Evolutionary conservation across 2,888 invertebrate genomes (phyloP).

Genomic region (Dichetophora obliterata): DNA sequence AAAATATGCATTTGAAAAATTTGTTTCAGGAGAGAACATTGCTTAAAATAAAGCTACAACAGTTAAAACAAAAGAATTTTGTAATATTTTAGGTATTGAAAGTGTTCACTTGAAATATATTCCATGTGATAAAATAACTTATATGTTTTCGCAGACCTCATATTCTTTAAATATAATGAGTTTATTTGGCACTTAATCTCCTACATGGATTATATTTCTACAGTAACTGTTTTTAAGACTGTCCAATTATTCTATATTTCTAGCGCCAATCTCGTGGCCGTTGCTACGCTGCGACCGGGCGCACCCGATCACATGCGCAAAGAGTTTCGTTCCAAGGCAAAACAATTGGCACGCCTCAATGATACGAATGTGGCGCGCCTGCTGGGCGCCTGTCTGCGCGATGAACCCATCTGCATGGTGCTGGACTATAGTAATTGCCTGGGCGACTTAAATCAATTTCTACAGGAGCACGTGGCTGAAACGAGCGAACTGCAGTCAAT

Average conservation of each 20-base stretch:
- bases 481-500: conserved; percentile 62
- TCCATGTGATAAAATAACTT: too few relatives aligned
- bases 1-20: too few relatives aligned
- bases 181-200: too few relatives aligned
- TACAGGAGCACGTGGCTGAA: conserved; percentile 84
- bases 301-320: conserved; percentile 74
- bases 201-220: too few relatives aligned
- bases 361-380: conserved; percentile 81
- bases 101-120: too few relatives aligned
- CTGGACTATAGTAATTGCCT: conserved; percentile 77
- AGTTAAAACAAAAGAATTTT: too few relatives aligned
- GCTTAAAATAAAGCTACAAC: too few relatives aligned
- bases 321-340: conserved; percentile 81
- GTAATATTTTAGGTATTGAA: too few relatives aligned
- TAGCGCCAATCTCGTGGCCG: conserved; percentile 76
- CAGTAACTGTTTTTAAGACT: too few relatives aligned
- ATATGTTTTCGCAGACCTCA: too few relatives aligned
- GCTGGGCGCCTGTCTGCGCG: conserved; percentile 79
- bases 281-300: conserved; percentile 78
- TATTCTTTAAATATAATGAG: too few relatives aligned
- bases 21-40: too few relatives aligned
- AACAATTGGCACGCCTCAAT: conserved; percentile 77
- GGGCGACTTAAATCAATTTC: conserved; percentile 87
- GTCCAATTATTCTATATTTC: not conserved
- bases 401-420: conserved; percentile 82